Base-by-base conservation (phyloP, 2,888 invertebrate species). In the Brachyptera putata region DNA sequence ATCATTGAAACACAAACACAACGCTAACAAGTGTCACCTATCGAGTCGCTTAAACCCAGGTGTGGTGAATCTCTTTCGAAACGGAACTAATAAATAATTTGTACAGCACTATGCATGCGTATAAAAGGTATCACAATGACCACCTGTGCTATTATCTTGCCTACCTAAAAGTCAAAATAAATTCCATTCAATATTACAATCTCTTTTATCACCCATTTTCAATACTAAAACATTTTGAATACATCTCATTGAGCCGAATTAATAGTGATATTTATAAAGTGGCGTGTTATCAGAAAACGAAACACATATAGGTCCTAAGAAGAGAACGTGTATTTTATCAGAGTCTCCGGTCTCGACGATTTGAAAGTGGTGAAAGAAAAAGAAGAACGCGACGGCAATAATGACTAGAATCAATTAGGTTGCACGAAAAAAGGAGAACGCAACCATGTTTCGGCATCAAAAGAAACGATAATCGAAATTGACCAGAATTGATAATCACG, bases 401-500 rank as follows among this genome's bases (percentile, higher is more conserved):
- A 43, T 21, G 11, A 43, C 11, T 14, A 36, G 50, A 34, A 53
- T 53, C 53, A 53, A 53, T 53, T 53, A 53, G 53, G 18, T 36
- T 24, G 30, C 7, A 18, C 43, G 7, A 21, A n/a, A 53, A 53
- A 34, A 21, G 36, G 53, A 21, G 18, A 14, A 30, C 14, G 53
- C 16, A 36, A 36, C 36, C 53, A 36, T 53, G 53, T 53, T 18
- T 34, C 53, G 46, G 46, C 34, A 21, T 48, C 36, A 24, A 37
- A 16, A 41, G 39, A 46, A 36, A 55, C 16, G 48, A 13, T 71
- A 72, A 74, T 73, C 70, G 71, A 71, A 70, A 74, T 73, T 73
- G 74, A 74, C 72, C 72, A 67, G 68, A 70, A 73, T n/a, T 73
- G 72, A 73, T 73, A 73, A 73, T 74, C 72, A 69, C 69, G 69